phyloP scores from a whole-genome alignment of 2,113 vertebrate genomes.

The Xiphophorus maculatus region DNA sequence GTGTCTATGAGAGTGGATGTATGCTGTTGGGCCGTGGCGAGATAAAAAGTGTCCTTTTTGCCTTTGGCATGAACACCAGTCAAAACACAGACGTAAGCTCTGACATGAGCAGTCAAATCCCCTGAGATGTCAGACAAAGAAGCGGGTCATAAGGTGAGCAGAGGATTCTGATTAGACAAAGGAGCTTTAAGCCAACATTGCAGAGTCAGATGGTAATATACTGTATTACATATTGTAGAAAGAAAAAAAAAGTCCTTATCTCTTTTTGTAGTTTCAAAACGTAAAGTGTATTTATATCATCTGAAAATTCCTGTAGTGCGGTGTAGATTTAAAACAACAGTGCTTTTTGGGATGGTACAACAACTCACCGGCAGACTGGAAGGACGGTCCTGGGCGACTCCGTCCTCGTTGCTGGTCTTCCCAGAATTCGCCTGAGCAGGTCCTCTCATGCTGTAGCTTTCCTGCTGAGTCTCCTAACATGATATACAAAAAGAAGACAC shows the following conservation, averaged over 20 bases:
- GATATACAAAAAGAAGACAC: not conserved
- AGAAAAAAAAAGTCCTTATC: not conserved
- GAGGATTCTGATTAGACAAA: slow-evolving; percentile 52
- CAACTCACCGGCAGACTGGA: slow-evolving; percentile 95
- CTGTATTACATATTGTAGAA: not conserved
- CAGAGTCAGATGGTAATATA: not conserved
- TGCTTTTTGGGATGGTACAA: not conserved
- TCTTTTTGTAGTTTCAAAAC: not conserved
- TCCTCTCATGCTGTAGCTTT: slow-evolving; percentile 88
- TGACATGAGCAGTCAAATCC: slow-evolving; percentile 49
- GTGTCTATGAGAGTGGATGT: slow-evolving; percentile 13
- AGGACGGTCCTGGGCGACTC: slow-evolving; percentile 92
- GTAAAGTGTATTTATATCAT: not conserved
- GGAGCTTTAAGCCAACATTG: slow-evolving; percentile 10
- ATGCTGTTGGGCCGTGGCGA: slow-evolving; percentile 27
- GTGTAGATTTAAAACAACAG: not conserved
- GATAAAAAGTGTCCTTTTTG: slow-evolving; percentile 50
- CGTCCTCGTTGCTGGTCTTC: slow-evolving; percentile 92
- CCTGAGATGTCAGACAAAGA: slow-evolving; percentile 26
- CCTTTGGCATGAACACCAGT: slow-evolving; percentile 36
- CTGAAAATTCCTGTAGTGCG: not conserved
- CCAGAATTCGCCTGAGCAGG: slow-evolving; percentile 86
- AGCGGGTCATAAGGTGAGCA: not conserved
- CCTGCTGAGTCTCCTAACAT: slow-evolving; percentile 88
- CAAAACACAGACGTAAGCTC: slow-evolving; percentile 57